Percentiles rank a stretch among this genome's conserved stretches.
phyloP scores from a whole-genome alignment of 2,113 vertebrate genomes.

The Colaptes auratus region DNA sequence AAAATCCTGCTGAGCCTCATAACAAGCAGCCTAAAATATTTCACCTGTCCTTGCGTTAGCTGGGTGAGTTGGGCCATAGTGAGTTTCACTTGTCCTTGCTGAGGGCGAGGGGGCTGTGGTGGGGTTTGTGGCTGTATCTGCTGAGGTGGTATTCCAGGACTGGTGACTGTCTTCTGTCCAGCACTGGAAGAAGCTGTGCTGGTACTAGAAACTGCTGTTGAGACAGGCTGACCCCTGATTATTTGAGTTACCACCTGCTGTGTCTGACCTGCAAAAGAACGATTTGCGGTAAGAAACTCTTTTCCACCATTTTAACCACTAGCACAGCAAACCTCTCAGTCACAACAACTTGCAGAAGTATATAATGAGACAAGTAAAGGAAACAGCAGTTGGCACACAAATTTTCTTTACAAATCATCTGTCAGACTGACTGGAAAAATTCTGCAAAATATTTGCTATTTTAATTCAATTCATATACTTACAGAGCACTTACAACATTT shows the following conservation, averaged over 20 bases:
- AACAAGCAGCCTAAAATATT: not conserved
- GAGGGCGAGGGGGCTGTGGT: constrained; percentile 79
- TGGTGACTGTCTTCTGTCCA: constrained; percentile 75
- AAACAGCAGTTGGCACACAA: not conserved
- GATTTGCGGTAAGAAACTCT: not conserved
- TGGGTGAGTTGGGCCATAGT: constrained; percentile 98
- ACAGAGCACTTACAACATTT: not conserved
- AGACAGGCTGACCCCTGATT: constrained; percentile 84
- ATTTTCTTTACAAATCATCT: not conserved
- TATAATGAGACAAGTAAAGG: not conserved
- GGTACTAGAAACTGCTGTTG: constrained; percentile 79
- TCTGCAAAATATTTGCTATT: not conserved
- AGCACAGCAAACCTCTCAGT: not conserved
- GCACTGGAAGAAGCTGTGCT: constrained; percentile 70
- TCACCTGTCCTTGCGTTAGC: constrained; percentile 95
- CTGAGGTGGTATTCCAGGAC: constrained; percentile 66
- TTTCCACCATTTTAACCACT: not conserved
- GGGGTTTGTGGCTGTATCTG: constrained; percentile 66
- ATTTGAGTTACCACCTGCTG: constrained; percentile 87
- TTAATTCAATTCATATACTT: not conserved
- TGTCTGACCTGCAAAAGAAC: constrained; percentile 79
- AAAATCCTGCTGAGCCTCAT: not conserved
- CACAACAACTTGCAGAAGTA: not conserved
- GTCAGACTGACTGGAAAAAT: not conserved
- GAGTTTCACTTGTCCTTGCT: constrained; percentile 97